A percentile compares a stretch with the other conserved stretches of the same genome.
These are phyloP conservation scores for Acrocephalus kingi DNA, from an alignment of 2,113 vertebrate species.

Conservation along the genomic window DNA sequence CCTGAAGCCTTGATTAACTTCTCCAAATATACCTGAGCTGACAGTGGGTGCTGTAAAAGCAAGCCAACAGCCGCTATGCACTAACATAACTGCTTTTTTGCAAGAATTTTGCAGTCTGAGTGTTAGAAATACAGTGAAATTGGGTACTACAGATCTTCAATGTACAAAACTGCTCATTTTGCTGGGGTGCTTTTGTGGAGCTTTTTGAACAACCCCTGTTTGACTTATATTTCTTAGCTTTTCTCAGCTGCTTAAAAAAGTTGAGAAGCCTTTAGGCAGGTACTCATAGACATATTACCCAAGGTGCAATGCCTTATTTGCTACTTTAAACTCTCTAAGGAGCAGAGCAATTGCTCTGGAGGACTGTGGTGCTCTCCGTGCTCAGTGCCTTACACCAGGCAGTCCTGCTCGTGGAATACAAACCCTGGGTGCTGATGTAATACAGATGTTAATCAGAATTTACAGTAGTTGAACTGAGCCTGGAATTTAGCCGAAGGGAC, in stretches of 20 bases:
- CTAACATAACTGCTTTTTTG: background rate
- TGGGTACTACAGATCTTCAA: background rate
- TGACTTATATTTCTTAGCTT: background rate
- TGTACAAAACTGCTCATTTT: background rate
- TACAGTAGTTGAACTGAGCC: background rate
- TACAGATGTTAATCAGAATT: slow-evolving; percentile 22
- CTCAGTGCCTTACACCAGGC: background rate
- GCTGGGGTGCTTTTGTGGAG: background rate
- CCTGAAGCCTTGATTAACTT: background rate
- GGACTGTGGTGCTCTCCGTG: background rate
- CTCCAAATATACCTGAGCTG: background rate
- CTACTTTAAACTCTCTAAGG: accelerated
- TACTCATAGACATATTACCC: background rate
- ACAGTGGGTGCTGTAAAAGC: background rate
- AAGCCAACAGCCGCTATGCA: background rate
- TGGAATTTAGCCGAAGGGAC: slow-evolving; percentile 8
- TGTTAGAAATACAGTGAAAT: accelerated
- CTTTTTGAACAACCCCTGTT: background rate
- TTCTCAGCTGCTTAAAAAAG: background rate
- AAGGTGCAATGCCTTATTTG: background rate
- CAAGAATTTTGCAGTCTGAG: background rate
- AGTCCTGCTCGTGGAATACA: background rate
- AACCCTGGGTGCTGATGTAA: background rate
- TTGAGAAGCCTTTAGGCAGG: background rate
- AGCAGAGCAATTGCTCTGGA: background rate